A percentile compares a stretch with the other conserved stretches of the same genome.
phyloP scores from a whole-genome alignment of 1,140 invertebrate species.

The Drosophila murphyi region DNA sequence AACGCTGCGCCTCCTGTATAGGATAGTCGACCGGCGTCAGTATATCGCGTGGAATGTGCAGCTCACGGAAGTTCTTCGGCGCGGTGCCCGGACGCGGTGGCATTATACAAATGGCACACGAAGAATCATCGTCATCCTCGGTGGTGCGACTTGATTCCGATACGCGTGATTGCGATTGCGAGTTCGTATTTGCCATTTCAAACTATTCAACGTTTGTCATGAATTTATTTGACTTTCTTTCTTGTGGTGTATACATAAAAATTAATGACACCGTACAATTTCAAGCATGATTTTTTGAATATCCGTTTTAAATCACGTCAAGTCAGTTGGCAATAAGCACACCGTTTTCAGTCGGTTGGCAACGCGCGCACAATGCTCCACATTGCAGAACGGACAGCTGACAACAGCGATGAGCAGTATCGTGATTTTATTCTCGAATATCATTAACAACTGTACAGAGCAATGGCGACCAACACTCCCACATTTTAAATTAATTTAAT shows the following conservation, averaged over 20 bases:
- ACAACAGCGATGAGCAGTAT: neutral
- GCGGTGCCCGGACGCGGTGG: constrained; percentile 70
- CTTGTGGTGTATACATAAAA: constrained; percentile 21
- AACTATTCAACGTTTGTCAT: constrained; percentile 2
- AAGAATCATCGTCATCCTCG: neutral
- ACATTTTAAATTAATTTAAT: neutral
- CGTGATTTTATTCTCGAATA: neutral
- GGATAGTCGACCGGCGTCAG: constrained; percentile 56
- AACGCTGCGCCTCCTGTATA: constrained; percentile 77
- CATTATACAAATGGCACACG: constrained; percentile 57
- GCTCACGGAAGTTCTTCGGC: constrained; percentile 58
- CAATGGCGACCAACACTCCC: neutral
- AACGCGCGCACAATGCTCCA: neutral
- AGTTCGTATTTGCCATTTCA: neutral
- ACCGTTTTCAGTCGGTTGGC: neutral
- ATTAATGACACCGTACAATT: constrained; percentile 18
- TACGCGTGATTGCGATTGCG: neutral
- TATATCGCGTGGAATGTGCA: constrained; percentile 60
- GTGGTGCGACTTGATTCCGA: neutral
- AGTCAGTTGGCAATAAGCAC: too few relatives aligned
- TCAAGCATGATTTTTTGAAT: neutral
- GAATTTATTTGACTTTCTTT: constrained; percentile 13
- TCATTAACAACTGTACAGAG: neutral
- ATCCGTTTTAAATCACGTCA: constrained; percentile 12
- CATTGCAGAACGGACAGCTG: constrained; percentile 30